Percentiles rank a stretch among this genome's conserved stretches.
Conservation (phyloP, 2,113 vertebrate genomes). For the Microcebus lehilahytsara region DNA sequence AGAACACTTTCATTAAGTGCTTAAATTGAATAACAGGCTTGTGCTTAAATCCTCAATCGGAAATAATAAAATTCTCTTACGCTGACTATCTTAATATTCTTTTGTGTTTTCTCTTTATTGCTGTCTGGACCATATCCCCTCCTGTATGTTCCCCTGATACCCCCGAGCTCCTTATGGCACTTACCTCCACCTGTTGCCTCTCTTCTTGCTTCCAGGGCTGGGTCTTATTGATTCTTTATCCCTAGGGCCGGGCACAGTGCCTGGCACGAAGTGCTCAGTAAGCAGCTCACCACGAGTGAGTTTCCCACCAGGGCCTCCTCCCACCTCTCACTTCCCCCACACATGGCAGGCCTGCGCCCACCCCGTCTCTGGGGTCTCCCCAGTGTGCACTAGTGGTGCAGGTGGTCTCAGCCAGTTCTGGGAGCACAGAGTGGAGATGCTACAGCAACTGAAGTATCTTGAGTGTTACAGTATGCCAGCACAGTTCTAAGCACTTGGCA, state of each 20-base stretch:
- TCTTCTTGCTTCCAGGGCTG: background rate
- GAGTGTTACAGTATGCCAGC: background rate
- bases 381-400: accelerated
- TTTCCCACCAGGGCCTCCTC: background rate
- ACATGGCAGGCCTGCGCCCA: accelerated
- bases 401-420: background rate
- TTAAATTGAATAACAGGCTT: background rate
- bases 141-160: accelerated
- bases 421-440: background rate
- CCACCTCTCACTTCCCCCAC: background rate
- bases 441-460: background rate
- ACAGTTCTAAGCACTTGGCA: background rate
- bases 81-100: background rate
- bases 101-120: slow-evolving; percentile 37
- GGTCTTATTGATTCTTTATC: background rate
- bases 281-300: background rate
- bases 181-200: background rate
- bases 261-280: background rate
- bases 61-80: slow-evolving; percentile 63
- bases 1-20: slow-evolving; percentile 41
- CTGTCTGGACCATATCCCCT: background rate
- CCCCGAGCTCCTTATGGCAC: accelerated
- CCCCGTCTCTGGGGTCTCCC: background rate
- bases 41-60: background rate
- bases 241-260: background rate